phyloP scores from a whole-genome alignment of 2,888 invertebrate genomes.

The Mantis religiosa region DNA sequence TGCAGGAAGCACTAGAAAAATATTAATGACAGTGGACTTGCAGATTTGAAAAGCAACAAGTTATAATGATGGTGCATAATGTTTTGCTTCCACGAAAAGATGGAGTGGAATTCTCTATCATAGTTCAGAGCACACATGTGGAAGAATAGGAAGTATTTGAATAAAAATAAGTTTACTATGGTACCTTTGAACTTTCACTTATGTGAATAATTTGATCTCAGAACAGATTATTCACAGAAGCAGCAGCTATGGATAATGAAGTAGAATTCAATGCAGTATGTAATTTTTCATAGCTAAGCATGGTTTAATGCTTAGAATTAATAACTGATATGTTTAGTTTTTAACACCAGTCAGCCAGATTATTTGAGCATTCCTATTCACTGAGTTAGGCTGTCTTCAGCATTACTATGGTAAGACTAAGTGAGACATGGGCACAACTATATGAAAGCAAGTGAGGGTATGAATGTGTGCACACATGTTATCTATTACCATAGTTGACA shows the following conservation, averaged over 20 bases:
- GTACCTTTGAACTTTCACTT: neutral
- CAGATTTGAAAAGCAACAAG: neutral
- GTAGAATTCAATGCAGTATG: neutral
- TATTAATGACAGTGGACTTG: constrained; percentile 41
- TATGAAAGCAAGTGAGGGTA: neutral
- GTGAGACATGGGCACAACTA: neutral
- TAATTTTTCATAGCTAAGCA: neutral
- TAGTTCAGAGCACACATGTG: neutral
- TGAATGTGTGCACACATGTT: neutral
- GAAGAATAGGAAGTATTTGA: neutral
- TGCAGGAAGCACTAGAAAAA: constrained; percentile 57
- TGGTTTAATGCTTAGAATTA: neutral
- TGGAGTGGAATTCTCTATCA: neutral
- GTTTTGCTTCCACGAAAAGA: neutral
- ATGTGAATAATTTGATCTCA: neutral
- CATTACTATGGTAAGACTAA: neutral
- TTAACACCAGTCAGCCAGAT: neutral
- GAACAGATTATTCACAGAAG: neutral
- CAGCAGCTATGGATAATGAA: neutral
- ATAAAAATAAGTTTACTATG: neutral
- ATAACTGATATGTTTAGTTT: neutral
- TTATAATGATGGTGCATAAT: neutral
- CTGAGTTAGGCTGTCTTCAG: neutral
- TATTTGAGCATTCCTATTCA: neutral
- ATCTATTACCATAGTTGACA: neutral